Percentiles rank a stretch among this genome's conserved stretches.
Conservation (phyloP, 2,888 invertebrate genomes). For the Agrilus mali region DNA sequence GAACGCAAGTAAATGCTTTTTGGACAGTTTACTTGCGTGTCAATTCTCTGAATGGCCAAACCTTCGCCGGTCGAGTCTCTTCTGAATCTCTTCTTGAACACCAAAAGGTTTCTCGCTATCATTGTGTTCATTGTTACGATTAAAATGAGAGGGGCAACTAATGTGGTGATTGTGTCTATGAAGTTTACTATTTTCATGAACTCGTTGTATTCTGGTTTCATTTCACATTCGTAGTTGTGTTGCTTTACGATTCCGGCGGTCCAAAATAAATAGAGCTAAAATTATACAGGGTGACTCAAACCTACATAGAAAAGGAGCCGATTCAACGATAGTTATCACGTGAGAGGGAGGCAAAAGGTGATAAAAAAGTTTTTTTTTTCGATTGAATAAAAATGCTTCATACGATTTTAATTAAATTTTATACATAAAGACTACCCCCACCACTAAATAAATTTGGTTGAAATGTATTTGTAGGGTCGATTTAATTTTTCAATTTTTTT, state of each 20-base stretch:
- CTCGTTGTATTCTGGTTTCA: conserved; percentile 37
- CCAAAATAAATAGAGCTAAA: conserved; percentile 24
- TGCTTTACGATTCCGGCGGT: conserved; percentile 25
- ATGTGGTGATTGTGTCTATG: conserved; percentile 46
- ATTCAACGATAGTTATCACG: no score
- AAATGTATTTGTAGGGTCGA: no score
- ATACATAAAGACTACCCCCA: no score
- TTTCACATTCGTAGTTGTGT: conserved; percentile 34
- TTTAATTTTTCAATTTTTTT: no score
- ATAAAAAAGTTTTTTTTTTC: no score
- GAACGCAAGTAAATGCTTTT: no score
- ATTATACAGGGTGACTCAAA: no score
- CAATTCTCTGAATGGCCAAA: conserved; percentile 34
- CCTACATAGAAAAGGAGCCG: no score
- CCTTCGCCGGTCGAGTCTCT: conserved; percentile 26
- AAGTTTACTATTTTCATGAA: conserved; percentile 43
- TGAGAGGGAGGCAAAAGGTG: no score
- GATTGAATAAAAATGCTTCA: no score
- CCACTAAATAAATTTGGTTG: no score
- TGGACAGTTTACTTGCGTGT: conserved; percentile 21
- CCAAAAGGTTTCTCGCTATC: conserved; percentile 42
- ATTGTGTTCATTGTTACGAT: conserved; percentile 51
- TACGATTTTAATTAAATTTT: no score
- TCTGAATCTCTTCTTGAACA: conserved; percentile 35
- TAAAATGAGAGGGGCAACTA: conserved; percentile 46